These are phyloP conservation scores for Drosophila insularis DNA, from an alignment of 1,140 invertebrate species.

Conservation along the genomic window DNA sequence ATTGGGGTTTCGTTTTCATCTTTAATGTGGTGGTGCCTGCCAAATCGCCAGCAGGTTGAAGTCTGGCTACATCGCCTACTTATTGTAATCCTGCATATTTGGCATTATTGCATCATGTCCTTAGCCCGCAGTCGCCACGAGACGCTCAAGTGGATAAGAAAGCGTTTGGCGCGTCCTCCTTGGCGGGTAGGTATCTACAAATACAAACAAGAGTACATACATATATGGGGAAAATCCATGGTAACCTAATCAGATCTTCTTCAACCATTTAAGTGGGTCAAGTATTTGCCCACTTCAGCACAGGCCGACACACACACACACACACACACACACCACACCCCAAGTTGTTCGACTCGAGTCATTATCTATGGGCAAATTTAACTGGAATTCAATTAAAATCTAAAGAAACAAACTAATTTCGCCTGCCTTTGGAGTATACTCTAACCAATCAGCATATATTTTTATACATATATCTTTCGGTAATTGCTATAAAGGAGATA, in stretches of 20 bases:
- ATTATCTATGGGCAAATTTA: constrained; percentile 35
- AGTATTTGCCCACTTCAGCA: constrained; percentile 9
- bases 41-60: constrained; percentile 53
- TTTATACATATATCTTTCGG: no score
- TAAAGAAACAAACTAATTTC: constrained; percentile 18
- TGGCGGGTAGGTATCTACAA: constrained; percentile 36
- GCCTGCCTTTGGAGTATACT: neutral
- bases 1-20: constrained; percentile 20
- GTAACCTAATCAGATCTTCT: constrained; percentile 14
- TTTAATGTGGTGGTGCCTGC: constrained; percentile 60
- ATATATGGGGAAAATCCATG: neutral
- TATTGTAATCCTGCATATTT: constrained; percentile 54
- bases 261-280: constrained; percentile 52
- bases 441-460: neutral
- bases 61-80: constrained; percentile 67
- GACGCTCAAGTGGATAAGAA: constrained; percentile 73
- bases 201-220: neutral
- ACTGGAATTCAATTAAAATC: constrained; percentile 56
- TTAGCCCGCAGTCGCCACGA: constrained; percentile 56
- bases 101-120: constrained; percentile 64
- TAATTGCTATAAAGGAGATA: no score
- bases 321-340: neutral
- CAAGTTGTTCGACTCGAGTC: constrained; percentile 25
- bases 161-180: constrained; percentile 57
- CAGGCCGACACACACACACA: neutral